phyloP scores from a whole-genome alignment of 2,888 invertebrate genomes.

The Dendrolimus pini region DNA sequence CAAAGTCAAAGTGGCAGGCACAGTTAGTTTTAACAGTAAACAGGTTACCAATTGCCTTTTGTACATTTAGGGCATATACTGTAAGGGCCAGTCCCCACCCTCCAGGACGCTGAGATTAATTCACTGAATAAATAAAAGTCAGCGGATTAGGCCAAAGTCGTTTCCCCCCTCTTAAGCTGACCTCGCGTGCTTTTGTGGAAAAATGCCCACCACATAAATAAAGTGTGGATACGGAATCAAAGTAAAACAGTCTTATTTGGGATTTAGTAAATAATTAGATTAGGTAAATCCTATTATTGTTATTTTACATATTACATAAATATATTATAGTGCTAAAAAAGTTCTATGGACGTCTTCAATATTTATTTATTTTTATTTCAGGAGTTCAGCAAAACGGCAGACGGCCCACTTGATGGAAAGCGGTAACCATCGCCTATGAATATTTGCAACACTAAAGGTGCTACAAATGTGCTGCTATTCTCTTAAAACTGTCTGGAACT shows the following conservation, averaged over 20 bases:
- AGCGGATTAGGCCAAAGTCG: constrained; percentile 75
- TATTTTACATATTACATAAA: too few relatives aligned
- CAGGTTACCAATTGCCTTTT: not conserved
- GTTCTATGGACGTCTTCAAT: too few relatives aligned
- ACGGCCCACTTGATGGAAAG: too few relatives aligned
- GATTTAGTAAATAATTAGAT: constrained; percentile 24
- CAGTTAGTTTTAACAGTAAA: too few relatives aligned
- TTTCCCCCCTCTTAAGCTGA: constrained; percentile 74
- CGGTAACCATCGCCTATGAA: too few relatives aligned
- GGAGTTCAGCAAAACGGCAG: too few relatives aligned
- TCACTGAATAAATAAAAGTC: constrained; percentile 77
- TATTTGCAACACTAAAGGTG: too few relatives aligned
- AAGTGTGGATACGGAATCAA: constrained; percentile 54
- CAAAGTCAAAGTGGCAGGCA: too few relatives aligned
- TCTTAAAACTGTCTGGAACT: too few relatives aligned
- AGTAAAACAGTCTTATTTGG: constrained; percentile 41
- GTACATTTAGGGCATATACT: not conserved
- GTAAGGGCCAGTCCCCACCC: constrained; percentile 57
- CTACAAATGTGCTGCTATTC: too few relatives aligned
- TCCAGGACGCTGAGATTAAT: constrained; percentile 63
- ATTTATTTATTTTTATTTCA: too few relatives aligned
- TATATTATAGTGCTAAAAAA: too few relatives aligned
- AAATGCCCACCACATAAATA: constrained; percentile 70
- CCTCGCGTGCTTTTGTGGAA: constrained; percentile 73
- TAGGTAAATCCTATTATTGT: constrained; percentile 9